These are phyloP conservation scores for Perca fluviatilis DNA, from an alignment of 2,113 vertebrate genomes.

Conservation along the genomic window DNA sequence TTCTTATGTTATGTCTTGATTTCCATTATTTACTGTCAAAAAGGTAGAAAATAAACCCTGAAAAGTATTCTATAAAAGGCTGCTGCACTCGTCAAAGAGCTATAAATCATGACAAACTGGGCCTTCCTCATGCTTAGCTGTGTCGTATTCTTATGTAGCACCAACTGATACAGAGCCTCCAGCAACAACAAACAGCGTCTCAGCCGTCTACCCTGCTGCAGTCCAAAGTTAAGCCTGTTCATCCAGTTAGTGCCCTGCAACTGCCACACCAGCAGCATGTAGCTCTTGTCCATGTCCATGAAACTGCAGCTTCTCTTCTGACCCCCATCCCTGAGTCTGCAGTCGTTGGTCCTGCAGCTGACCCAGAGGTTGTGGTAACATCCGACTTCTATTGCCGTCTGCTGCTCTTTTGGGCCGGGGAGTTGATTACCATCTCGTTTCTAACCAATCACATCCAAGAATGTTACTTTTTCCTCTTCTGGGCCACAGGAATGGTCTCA, in stretches of 20 bases:
- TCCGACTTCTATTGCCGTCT: conserved; percentile 44
- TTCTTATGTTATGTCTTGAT: neutral
- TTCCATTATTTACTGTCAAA: neutral
- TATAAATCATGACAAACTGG: neutral
- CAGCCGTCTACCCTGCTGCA: conserved; percentile 58
- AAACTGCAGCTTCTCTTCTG: conserved; percentile 64
- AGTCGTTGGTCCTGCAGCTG: conserved; percentile 57
- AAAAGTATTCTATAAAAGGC: neutral
- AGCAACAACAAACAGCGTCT: conserved; percentile 61
- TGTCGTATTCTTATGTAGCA: conserved; percentile 82
- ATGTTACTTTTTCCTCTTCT: conserved; percentile 25
- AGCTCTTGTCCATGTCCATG: conserved; percentile 44
- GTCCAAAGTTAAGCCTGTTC: conserved; percentile 69
- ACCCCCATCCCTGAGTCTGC: conserved; percentile 73
- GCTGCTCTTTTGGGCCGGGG: conserved; percentile 48
- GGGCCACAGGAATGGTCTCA: conserved; percentile 1
- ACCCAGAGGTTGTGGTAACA: conserved; percentile 81
- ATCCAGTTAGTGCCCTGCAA: conserved; percentile 58
- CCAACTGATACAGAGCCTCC: conserved; percentile 85
- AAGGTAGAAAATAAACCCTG: neutral
- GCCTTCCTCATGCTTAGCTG: conserved; percentile 53
- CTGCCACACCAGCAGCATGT: conserved; percentile 59
- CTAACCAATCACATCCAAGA: conserved; percentile 51
- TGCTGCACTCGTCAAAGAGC: neutral
- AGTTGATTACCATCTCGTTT: conserved; percentile 51